Conservation (phyloP, 23 tunicate genomes). For the Clavelina lepadiformis region DNA sequence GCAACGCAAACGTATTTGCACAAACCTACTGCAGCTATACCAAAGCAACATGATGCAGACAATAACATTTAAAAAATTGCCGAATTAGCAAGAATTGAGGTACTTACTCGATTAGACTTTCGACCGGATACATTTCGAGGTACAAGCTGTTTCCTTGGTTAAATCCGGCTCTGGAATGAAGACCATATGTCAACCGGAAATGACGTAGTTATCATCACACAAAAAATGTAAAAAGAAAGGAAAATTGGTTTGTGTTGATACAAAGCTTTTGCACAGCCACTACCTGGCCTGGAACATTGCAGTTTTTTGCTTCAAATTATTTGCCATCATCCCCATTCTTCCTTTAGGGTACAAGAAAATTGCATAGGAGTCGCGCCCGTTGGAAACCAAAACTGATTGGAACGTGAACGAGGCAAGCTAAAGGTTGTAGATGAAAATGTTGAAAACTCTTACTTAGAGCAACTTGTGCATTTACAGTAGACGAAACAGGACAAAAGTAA, state of each 20-base stretch:
- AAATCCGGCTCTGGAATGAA: slow-evolving; percentile 80
- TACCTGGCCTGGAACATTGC: slow-evolving; percentile 54
- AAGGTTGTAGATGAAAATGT: neutral
- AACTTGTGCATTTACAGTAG: neutral
- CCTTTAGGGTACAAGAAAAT: slow-evolving; percentile 71
- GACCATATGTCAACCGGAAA: too few species aligned
- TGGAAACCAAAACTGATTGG: slow-evolving; percentile 61
- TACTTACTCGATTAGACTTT: slow-evolving; percentile 79
- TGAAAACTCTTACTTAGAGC: neutral
- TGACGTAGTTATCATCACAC: neutral
- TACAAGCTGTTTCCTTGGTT: slow-evolving; percentile 35
- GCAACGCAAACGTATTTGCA: too few species aligned
- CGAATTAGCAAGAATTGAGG: neutral
- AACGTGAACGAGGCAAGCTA: slow-evolving; percentile 75
- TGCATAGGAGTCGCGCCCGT: slow-evolving; percentile 52
- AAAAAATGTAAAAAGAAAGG: neutral
- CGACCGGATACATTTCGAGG: slow-evolving; percentile 73
- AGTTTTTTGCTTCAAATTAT: slow-evolving; percentile 8
- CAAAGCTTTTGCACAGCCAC: neutral
- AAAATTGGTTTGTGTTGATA: neutral
- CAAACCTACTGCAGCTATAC: too few species aligned
- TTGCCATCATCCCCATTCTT: slow-evolving; percentile 38
- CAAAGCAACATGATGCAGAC: too few species aligned
- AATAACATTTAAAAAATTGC: too few species aligned
- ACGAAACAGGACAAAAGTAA: neutral